phyloP scores from a whole-genome alignment of 37 sponge, comb jelly and placozoan species.

The Halichondria panicea region DNA sequence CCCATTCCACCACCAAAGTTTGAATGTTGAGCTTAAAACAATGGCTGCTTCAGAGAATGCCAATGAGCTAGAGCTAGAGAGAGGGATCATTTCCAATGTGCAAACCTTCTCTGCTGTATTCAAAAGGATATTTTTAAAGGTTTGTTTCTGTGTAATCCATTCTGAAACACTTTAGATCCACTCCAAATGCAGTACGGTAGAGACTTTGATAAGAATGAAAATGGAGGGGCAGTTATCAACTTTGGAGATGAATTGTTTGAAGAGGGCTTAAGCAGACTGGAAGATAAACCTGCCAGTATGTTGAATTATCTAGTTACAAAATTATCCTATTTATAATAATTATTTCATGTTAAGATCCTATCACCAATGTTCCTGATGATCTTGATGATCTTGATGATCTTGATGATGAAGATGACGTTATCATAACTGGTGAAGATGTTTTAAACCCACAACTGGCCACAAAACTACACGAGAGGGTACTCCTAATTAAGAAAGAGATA shows the following conservation, averaged over 20 bases:
- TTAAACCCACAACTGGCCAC: slow-evolving; percentile 1
- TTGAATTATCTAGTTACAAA: background rate
- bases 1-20: too few relatives aligned
- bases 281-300: background rate
- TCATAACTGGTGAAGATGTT: background rate
- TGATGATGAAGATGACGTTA: background rate
- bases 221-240: slow-evolving; percentile 1
- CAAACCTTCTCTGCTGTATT: too few relatives aligned
- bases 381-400: background rate
- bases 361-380: background rate
- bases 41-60: too few relatives aligned
- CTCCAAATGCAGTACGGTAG: slow-evolving; percentile 5
- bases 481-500: slow-evolving; percentile 33
- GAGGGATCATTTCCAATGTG: too few relatives aligned
- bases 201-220: slow-evolving; percentile 1
- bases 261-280: background rate
- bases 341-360: too few relatives aligned
- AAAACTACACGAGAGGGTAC: slow-evolving; percentile 1
- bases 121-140: too few relatives aligned
- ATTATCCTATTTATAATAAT: too few relatives aligned
- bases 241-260: background rate
- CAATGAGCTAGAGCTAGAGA: too few relatives aligned
- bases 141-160: too few relatives aligned
- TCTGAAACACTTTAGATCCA: background rate
- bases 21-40: too few relatives aligned